These are phyloP conservation scores for Hemichromis elongatus DNA, from an alignment of 2,113 vertebrate species.

Conservation along the genomic window DNA sequence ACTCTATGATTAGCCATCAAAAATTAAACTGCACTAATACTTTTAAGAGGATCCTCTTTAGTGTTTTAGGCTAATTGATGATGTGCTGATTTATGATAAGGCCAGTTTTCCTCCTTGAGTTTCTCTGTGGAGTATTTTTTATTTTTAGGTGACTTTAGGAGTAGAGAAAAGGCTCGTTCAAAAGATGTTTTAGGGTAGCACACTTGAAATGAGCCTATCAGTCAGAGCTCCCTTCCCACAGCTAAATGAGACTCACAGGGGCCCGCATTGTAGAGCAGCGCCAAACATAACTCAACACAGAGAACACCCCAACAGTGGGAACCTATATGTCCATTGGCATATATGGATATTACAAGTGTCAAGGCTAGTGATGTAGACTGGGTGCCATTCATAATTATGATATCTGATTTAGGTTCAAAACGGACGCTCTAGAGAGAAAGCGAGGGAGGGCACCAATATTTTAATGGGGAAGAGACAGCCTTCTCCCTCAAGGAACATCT, in stretches of 20 bases:
- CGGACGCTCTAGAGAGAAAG: conserved; percentile 40
- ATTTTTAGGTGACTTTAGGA: neutral
- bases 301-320: conserved; percentile 57
- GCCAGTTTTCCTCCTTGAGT: neutral
- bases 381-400: conserved; percentile 76
- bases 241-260: conserved; percentile 66
- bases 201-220: conserved; percentile 58
- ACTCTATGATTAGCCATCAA: neutral
- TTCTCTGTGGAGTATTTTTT: neutral
- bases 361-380: conserved; percentile 66
- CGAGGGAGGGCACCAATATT: conserved; percentile 66
- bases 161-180: conserved; percentile 20
- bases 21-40: neutral
- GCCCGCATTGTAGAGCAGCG: conserved; percentile 15
- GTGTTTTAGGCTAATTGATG: neutral
- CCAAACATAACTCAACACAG: conserved; percentile 67
- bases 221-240: conserved; percentile 44
- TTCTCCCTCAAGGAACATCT: conserved; percentile 78
- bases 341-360: conserved; percentile 75
- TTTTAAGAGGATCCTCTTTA: neutral
- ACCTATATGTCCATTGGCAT: conserved; percentile 68
- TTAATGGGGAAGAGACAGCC: conserved; percentile 71
- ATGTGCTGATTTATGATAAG: neutral
- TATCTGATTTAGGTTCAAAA: conserved; percentile 69
- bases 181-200: conserved; percentile 39